Conservation (phyloP, 2,888 invertebrate genomes). For the Cephus spinipes region DNA sequence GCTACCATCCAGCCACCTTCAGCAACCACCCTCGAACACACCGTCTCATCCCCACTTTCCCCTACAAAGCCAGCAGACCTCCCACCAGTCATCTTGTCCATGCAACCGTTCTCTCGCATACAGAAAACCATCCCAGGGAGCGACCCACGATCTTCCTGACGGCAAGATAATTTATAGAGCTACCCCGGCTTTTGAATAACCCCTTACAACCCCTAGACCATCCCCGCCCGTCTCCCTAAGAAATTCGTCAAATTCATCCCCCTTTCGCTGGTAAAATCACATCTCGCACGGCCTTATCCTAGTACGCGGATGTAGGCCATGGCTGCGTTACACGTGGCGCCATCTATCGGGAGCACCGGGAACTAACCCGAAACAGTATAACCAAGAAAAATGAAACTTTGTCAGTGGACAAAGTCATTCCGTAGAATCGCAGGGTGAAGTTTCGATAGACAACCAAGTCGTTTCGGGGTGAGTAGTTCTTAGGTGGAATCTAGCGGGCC, state of each 20-base stretch:
- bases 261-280: neutral
- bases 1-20: constrained; percentile 14
- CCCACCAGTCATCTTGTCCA: neutral
- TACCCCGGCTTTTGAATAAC: neutral
- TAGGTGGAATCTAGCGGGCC: neutral
- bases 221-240: neutral
- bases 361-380: neutral
- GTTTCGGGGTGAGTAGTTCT: neutral
- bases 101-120: neutral
- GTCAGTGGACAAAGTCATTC: neutral
- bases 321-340: neutral
- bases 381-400: neutral
- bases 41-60: neutral
- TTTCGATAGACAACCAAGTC: neutral
- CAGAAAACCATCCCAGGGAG: neutral
- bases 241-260: neutral
- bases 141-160: constrained; percentile 34
- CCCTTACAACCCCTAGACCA: neutral
- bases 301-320: neutral
- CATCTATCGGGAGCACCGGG: neutral
- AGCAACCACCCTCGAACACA: neutral
- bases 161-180: constrained; percentile 39
- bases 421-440: neutral
- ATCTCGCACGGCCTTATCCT: neutral
- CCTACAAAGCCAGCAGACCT: neutral